These are phyloP conservation scores for Subacronicta megacephala DNA, from an alignment of 2,888 invertebrate genomes.

Conservation along the genomic window DNA sequence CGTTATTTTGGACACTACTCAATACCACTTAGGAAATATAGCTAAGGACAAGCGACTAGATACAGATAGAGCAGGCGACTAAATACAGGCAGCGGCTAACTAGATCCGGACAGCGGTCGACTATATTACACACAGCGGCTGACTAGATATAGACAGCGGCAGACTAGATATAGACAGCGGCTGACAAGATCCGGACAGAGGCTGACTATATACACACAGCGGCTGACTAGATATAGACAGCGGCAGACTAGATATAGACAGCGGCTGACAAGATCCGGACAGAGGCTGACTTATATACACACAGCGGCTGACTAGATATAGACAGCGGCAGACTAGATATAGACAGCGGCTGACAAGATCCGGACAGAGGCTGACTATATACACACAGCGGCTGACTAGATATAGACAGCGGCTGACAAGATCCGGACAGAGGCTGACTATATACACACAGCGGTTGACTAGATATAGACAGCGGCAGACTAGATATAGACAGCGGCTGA, in stretches of 20 bases:
- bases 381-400: conserved; percentile 25
- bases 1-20: conserved; percentile 16
- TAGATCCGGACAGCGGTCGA: neutral
- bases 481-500: conserved; percentile 9
- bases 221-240: conserved; percentile 38
- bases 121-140: neutral
- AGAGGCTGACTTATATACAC: neutral
- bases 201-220: neutral
- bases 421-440: neutral
- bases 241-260: conserved; percentile 4
- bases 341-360: too few relatives aligned
- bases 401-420: conserved; percentile 9
- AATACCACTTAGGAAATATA: conserved; percentile 33
- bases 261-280: too few relatives aligned
- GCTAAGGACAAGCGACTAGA: conserved; percentile 49
- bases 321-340: conserved; percentile 2
- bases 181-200: too few relatives aligned
- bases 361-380: neutral
- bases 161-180: conserved; percentile 7
- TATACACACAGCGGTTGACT: conserved; percentile 17
- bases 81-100: conserved; percentile 35
- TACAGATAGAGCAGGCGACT: too few relatives aligned
- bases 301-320: conserved; percentile 31
- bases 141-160: conserved; percentile 37
- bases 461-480: conserved; percentile 19